Conservation (phyloP, 1,140 invertebrate species). For the Zaprionus ghesquierei region DNA sequence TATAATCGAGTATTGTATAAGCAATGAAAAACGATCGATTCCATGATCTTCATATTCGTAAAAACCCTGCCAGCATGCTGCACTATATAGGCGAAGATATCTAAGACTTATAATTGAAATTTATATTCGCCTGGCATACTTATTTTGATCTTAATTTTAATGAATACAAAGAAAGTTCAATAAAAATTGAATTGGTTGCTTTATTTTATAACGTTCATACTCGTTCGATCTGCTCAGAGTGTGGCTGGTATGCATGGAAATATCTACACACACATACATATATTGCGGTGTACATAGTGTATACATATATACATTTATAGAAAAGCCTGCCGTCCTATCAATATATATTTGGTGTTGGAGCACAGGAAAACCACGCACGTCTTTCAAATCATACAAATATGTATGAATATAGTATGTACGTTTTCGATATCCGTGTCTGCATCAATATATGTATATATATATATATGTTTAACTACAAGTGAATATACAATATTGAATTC, state of each 20-base stretch:
- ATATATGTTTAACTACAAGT: constrained; percentile 24
- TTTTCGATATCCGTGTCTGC: constrained; percentile 11
- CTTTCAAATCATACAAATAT: neutral
- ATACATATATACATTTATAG: constrained; percentile 13
- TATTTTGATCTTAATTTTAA: neutral
- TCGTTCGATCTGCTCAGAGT: constrained; percentile 48
- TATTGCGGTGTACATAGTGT: constrained; percentile 3
- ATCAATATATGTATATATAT: constrained; percentile 38
- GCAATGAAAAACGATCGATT: neutral
- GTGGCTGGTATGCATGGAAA: constrained; percentile 1
- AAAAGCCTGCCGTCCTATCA: constrained; percentile 36
- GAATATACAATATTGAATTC: constrained; percentile 35
- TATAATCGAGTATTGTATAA: neutral
- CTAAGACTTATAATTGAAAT: too few species aligned
- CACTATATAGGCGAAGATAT: too few species aligned
- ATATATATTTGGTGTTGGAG: constrained; percentile 62
- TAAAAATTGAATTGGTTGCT: constrained; percentile 39
- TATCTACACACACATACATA: constrained; percentile 1
- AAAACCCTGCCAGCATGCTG: too few species aligned
- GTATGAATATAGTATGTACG: constrained; percentile 2
- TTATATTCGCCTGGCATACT: neutral
- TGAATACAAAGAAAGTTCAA: neutral
- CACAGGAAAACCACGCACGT: constrained; percentile 39
- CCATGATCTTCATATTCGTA: neutral
- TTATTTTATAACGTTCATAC: constrained; percentile 40